These are phyloP conservation scores for Rhingia campestris DNA, from an alignment of 2,888 invertebrate species.

Conservation along the genomic window DNA sequence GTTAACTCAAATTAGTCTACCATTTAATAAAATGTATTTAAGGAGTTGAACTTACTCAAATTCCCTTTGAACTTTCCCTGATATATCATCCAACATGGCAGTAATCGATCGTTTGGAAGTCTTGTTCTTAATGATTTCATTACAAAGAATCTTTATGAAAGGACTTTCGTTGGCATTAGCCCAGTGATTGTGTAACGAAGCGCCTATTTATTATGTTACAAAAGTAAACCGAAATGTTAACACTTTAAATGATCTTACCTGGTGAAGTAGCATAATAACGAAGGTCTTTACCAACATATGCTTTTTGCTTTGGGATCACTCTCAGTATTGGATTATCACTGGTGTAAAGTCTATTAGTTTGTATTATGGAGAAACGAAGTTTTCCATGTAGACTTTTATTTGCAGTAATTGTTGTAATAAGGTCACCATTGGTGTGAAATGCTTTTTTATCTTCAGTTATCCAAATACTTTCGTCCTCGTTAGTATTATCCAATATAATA, in stretches of 20 bases:
- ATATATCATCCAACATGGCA: constrained; percentile 9
- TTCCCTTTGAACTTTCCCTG: neutral
- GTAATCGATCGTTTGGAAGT: neutral
- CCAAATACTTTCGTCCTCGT: constrained; percentile 36
- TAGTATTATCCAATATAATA: constrained; percentile 51
- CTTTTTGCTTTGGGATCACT: too few relatives aligned
- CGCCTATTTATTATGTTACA: constrained; percentile 9
- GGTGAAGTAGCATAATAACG: constrained; percentile 39
- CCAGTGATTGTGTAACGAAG: constrained; percentile 25
- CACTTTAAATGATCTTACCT: constrained; percentile 15
- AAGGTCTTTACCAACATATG: constrained; percentile 11
- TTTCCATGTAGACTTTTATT: constrained; percentile 19
- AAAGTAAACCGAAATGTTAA: neutral
- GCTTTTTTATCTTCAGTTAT: constrained; percentile 9
- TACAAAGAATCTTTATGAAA: constrained; percentile 34
- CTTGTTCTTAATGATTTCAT: constrained; percentile 7
- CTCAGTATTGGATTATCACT: neutral
- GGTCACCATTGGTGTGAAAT: constrained; percentile 32
- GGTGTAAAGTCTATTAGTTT: constrained; percentile 35
- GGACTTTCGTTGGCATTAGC: constrained; percentile 3
- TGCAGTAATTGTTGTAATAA: constrained; percentile 8
- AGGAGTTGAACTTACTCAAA: constrained; percentile 13
- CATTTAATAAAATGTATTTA: neutral
- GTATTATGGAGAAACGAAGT: constrained; percentile 43
- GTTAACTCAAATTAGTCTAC: neutral